Base-by-base conservation (phyloP, 2,113 vertebrate species). In the Lophotis ruficrista region DNA sequence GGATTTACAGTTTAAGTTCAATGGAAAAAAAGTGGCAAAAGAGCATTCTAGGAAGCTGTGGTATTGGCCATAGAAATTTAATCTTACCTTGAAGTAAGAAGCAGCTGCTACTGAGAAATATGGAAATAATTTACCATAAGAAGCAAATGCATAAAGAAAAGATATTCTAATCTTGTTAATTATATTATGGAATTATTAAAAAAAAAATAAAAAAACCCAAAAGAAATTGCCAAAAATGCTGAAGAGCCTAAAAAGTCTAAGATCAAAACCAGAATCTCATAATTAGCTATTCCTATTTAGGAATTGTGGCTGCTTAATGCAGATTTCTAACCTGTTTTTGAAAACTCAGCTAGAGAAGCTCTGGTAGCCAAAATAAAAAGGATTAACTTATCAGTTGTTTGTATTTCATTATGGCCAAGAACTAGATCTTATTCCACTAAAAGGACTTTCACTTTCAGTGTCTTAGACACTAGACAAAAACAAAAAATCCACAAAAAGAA, bases 41-140 rank as follows among this genome's bases (percentile, higher is more conserved):
- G 41, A 87, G 22, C 14, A 30, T 89, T 78, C 51, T 56, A 91
- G 80, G 56, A 71, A 91, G 61, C 45, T 85, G 48, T 95, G 66
- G 83, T 61, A 91, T 93, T 93, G 95, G 70, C 84, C 81, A 73
- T 33, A 95, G 75, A 93, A 95, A 85, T 47, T 5, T 1, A 65
- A 90, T 87, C 70, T 91, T 87, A 58, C 78, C 83, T 90, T 91
- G 66, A 87, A 96, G 60, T 3, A 57, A 85, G 66, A 88, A 89
- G 37, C 80, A 96, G 76, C 54, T 90, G 68, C 54, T 86, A 60
- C 69, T 77, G 37, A 73, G 72, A 83, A 94, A 81, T 75, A 87
- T 27, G 51, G 47, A 84, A 91, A 84, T 80, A 77, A 93, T 93
- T 89, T 92, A 75, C 71, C 45, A 71, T 47, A 75, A 91, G 53